Base-by-base conservation (phyloP, 2,888 invertebrate species). In the Caradrina kadenii region DNA sequence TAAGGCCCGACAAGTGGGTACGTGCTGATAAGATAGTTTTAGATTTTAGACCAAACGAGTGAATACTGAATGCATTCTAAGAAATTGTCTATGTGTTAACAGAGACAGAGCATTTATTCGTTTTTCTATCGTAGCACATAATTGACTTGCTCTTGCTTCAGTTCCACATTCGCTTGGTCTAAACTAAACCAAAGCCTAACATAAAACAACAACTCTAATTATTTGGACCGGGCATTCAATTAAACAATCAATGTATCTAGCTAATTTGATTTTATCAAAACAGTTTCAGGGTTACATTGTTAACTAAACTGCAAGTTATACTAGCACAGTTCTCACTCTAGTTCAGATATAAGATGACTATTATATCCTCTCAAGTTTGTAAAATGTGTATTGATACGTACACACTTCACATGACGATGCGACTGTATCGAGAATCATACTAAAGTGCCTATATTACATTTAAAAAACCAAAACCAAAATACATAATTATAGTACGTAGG, bases 271-370 rank as follows among this genome's bases (percentile, higher is more conserved):
- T 11, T 39, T 39, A 45, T 45, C 45, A 45, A 19, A 19, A 42
- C 21, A n/a, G 13, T n/a, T 13, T 2, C 52, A 22, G 13, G 62
- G 22, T n/a, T 35, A 35, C 39, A 66, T 49, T 21, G 48, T 19
- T 49, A 42, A 39, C 17, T 17, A 39, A 17, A 63, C 5, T 39
- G n/a, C 26, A 53, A 19, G 21, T 65, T 42, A 48, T 31, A 72
- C 17, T 31, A 72, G 45, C 15, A 26, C 26, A 62, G 31, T 15
- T 21, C 26, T 19, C 22, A 53, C 35, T 48, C 8, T 55, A 19
- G 7, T 1, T 39, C n/a, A 10, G 13, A 21, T 39, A 8, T n/a
- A 26, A 26, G 8, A 26, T 26, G 26, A 26, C 26, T 26, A 4
- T 26, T 26, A 26, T 26, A 3, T 26, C 8, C 35, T 8, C 35